These are phyloP conservation scores for Lithophane ornitopus DNA, from an alignment of 2,888 invertebrate species.

Conservation along the genomic window DNA sequence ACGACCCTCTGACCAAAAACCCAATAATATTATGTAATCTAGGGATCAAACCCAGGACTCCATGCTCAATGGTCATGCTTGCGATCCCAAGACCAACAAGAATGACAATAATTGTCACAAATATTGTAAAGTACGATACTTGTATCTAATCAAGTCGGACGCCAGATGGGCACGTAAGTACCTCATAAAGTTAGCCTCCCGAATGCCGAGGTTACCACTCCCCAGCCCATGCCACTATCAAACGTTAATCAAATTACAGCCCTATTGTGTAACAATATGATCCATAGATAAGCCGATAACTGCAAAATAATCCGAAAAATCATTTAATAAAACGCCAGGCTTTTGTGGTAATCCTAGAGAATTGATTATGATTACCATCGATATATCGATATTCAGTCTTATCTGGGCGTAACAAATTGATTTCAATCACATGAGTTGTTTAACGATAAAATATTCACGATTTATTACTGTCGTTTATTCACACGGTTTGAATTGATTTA, in stretches of 20 bases:
- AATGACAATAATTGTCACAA: too few species aligned
- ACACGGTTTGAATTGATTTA: slow-evolving; percentile 39
- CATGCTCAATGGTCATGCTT: neutral
- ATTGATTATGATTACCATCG: slow-evolving; percentile 25
- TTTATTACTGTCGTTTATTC: slow-evolving; percentile 4
- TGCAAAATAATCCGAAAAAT: neutral
- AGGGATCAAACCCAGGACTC: neutral
- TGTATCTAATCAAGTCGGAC: neutral
- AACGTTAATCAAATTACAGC: slow-evolving; percentile 5
- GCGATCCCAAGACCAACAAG: too few species aligned
- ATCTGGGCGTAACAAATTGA: slow-evolving; percentile 37
- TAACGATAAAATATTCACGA: slow-evolving; percentile 27
- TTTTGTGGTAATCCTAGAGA: slow-evolving; percentile 11
- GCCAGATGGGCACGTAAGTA: too few species aligned
- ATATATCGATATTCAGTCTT: slow-evolving; percentile 4
- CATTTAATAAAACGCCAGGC: neutral
- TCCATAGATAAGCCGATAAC: slow-evolving; percentile 17
- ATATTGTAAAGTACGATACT: too few species aligned
- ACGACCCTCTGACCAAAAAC: neutral
- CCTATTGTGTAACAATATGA: neutral
- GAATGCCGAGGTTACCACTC: neutral
- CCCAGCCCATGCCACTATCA: slow-evolving; percentile 4
- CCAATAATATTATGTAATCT: neutral
- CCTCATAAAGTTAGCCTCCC: neutral
- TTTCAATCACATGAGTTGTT: slow-evolving; percentile 55